Conservation (phyloP, 2,888 invertebrate species). For the Lepidochitona cinerea region DNA sequence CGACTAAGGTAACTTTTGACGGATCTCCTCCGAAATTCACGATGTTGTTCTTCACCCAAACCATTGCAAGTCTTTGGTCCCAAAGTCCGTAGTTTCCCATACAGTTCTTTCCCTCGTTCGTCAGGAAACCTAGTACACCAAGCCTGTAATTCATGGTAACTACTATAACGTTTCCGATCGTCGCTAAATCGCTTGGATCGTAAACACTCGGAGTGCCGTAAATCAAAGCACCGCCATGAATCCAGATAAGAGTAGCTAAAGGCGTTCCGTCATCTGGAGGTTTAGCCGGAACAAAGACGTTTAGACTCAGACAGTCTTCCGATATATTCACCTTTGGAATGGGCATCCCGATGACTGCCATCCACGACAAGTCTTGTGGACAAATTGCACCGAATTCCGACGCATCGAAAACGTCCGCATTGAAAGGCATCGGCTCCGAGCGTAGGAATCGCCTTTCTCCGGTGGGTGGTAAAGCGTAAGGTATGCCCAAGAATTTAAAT, state of each 20-base stretch:
- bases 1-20: conserved; percentile 44
- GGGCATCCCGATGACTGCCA: background rate
- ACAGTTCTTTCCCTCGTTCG: conserved; percentile 83
- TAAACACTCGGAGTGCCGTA: conserved; percentile 84
- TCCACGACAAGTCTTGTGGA: conserved; percentile 2
- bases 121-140: conserved; percentile 94
- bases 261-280: conserved; percentile 74
- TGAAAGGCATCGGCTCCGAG: conserved; percentile 39
- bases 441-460: conserved; percentile 67
- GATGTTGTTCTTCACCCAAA: conserved; percentile 95
- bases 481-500: conserved; percentile 51
- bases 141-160: conserved; percentile 93
- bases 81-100: conserved; percentile 92
- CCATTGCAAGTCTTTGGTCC: conserved; percentile 93
- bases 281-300: conserved; percentile 94
- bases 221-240: conserved; percentile 94
- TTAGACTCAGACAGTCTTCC: conserved; percentile 95
- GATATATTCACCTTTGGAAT: conserved; percentile 89
- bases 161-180: conserved; percentile 90
- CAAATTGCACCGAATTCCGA: conserved; percentile 14
- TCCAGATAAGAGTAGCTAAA: conserved; percentile 87
- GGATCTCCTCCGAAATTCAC: conserved; percentile 43
- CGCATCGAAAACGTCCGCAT: conserved; percentile 73
- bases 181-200: conserved; percentile 79
- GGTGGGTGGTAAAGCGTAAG: conserved; percentile 76